Conservation (phyloP, 2,113 vertebrate species). For the Athene cunicularia region DNA sequence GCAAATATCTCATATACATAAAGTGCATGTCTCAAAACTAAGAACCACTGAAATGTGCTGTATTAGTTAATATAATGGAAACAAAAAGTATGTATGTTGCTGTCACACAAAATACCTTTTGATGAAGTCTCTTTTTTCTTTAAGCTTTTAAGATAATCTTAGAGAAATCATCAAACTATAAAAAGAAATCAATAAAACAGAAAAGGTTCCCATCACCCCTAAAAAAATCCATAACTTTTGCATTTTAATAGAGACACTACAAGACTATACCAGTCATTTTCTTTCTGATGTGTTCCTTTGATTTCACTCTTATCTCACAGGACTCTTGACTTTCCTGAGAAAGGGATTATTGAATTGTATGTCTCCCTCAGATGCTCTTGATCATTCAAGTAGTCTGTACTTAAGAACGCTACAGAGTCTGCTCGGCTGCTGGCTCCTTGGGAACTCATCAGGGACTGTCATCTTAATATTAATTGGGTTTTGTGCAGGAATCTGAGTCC, state of each 20-base stretch:
- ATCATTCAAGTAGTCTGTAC: conserved; percentile 85
- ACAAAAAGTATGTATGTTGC: conserved; percentile 35
- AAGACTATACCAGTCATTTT: conserved; percentile 75
- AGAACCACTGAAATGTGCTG: background rate
- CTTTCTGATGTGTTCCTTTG: conserved; percentile 83
- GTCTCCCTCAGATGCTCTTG: conserved; percentile 84
- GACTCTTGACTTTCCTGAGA: conserved; percentile 82
- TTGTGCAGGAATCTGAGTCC: conserved; percentile 86
- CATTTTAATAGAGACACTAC: conserved; percentile 82
- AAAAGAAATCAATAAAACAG: conserved; percentile 86
- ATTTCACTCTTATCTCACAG: conserved; percentile 80
- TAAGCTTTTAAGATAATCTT: conserved; percentile 86
- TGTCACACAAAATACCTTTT: conserved; percentile 76
- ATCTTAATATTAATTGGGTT: conserved; percentile 93
- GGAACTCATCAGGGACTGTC: conserved; percentile 81
- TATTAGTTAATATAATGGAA: conserved; percentile 31
- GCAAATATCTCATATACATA: background rate
- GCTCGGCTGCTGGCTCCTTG: conserved; percentile 78
- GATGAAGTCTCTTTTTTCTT: conserved; percentile 77
- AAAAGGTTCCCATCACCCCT: conserved; percentile 81
- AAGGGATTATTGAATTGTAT: conserved; percentile 84
- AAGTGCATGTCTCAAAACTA: background rate
- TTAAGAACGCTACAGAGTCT: conserved; percentile 81
- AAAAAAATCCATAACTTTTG: conserved; percentile 84
- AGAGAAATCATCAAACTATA: conserved; percentile 85